phyloP scores from a whole-genome alignment of 2,888 invertebrate genomes.

The Plagodis dolabraria region DNA sequence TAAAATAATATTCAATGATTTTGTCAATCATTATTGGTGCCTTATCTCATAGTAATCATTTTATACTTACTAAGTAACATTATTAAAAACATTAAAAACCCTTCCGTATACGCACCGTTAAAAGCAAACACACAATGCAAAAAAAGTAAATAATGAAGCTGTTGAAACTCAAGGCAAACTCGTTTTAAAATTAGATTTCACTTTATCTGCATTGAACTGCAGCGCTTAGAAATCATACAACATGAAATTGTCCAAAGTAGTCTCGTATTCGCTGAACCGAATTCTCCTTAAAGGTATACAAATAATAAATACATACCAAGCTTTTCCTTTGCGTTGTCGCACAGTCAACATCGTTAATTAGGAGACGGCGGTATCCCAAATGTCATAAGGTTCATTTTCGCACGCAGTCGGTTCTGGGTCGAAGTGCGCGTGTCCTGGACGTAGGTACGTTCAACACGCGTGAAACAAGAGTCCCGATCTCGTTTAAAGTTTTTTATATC shows the following conservation, averaged over 20 bases:
- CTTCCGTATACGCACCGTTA: no score
- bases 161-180: no score
- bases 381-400: constrained; percentile 76
- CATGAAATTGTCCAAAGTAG: neutral
- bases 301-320: constrained; percentile 64
- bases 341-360: constrained; percentile 61
- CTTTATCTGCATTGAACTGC: constrained; percentile 11
- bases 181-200: neutral
- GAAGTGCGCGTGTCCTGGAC: constrained; percentile 68
- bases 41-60: no score
- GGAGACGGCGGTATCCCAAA: constrained; percentile 67
- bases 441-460: constrained; percentile 58
- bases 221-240: neutral
- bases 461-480: constrained; percentile 65
- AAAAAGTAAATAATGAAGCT: no score
- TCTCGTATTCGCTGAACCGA: constrained; percentile 24
- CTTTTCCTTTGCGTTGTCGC: constrained; percentile 58
- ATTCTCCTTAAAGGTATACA: constrained; percentile 45
- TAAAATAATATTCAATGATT: no score
- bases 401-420: constrained; percentile 41
- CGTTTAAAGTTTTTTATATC: constrained; percentile 60
- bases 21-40: no score
- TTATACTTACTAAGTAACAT: no score
- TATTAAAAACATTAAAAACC: no score
- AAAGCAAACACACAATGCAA: no score